Conservation (phyloP, 2,113 vertebrate genomes). For the Gorilla gorilla region DNA sequence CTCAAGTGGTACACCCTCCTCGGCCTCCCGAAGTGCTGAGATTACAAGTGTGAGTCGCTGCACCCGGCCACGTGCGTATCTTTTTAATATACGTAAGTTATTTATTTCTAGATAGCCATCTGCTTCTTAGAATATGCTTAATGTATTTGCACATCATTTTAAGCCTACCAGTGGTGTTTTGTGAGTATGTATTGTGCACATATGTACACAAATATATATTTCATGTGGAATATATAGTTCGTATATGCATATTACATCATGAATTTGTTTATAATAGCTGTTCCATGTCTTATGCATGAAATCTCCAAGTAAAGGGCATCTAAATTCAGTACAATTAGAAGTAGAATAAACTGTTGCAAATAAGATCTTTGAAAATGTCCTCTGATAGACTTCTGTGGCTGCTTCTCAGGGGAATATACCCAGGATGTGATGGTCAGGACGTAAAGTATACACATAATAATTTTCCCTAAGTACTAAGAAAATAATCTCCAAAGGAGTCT, state of each 20-base stretch:
- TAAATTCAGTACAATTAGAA: neutral
- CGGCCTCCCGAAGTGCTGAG: too few relatives aligned
- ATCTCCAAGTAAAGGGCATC: neutral
- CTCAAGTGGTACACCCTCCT: too few relatives aligned
- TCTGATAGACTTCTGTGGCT: neutral
- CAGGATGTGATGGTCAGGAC: neutral
- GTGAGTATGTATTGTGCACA: neutral
- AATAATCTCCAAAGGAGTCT: neutral
- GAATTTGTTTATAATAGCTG: neutral
- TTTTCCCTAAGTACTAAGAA: neutral
- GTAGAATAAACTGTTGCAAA: neutral
- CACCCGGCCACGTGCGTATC: too few relatives aligned
- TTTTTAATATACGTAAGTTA: too few relatives aligned
- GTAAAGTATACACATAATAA: neutral
- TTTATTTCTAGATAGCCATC: too few relatives aligned
- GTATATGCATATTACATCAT: too few relatives aligned
- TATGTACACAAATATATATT: too few relatives aligned
- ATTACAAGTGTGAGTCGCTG: too few relatives aligned
- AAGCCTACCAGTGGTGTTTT: too few relatives aligned
- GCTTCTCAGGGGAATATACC: neutral
- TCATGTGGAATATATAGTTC: too few relatives aligned
- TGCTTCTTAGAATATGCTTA: too few relatives aligned
- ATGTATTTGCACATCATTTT: too few relatives aligned
- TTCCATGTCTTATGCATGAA: neutral
- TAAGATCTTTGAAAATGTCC: neutral